Evolutionary conservation across 2,888 invertebrate species (phyloP), one percentile per base, ranked within the genome.

Genomic region (Perdita meconis): DNA sequence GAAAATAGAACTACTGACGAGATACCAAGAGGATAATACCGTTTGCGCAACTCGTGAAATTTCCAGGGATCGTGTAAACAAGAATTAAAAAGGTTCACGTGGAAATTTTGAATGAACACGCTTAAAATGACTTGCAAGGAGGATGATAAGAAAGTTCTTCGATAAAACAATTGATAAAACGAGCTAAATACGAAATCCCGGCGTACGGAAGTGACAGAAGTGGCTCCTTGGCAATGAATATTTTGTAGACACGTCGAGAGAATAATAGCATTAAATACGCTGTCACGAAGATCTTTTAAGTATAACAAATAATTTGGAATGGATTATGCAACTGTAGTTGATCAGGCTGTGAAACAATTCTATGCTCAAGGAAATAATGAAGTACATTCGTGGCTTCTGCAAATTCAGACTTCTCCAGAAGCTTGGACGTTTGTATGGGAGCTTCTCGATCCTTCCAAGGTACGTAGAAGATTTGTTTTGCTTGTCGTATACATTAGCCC

Each of bases 391-490:
- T 98, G 97, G 97, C 94, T 98, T 53, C 96, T 97, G 44, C 94
- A 95, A 83, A 97, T 97, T 12, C 98, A 98, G 92, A 94, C 95
- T 82, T 97, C 97, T 26, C 95, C 96, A 1, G 96, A 97, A 91
- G 98, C 98, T 36, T 98, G 98, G 98, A 95, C 95, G 86, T 97
- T 98, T 92, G 96, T 97, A 5, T 98, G 98, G 98, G 96, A 97
- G 80, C 94, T 98, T 34, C 94, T 98, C 85, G 95, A 96, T 89
- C 95, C 96, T 8, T 95, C 95, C 84, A 97, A 97, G 94, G 98
- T 97, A 93, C 87, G 59, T 38, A 64, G 0, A 51, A 26, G 13
- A 51, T 59, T 55, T 34, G 1, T 12, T 19, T 36, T 5, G 0
- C 22, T 1, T 2, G 1, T 30, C 3, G 2, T 30, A 30, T 2